Percentiles rank a stretch among this genome's conserved stretches.
Evolutionary conservation across 2,888 invertebrate species (phyloP).

Genomic region (Tetragonula carbonaria): DNA sequence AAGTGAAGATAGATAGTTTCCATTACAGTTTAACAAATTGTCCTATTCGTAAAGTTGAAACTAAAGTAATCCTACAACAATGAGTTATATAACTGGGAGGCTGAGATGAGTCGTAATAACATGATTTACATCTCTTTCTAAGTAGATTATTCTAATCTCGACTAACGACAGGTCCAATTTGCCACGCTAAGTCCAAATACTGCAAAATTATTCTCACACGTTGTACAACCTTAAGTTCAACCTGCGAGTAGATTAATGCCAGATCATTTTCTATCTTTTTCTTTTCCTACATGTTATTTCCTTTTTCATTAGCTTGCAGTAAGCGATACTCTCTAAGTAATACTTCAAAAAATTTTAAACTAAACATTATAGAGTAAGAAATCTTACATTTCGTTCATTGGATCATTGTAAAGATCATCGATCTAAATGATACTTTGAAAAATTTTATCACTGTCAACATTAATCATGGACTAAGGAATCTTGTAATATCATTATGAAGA

Average conservation of each 20-base stretch:
- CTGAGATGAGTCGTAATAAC: conserved; percentile 6
- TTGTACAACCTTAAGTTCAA: background rate
- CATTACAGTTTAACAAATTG: background rate
- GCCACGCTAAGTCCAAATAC: conserved; percentile 3
- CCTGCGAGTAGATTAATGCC: background rate
- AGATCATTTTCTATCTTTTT: background rate
- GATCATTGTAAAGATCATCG: too few species aligned
- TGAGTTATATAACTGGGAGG: background rate
- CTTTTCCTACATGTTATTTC: background rate
- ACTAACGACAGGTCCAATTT: conserved; percentile 28
- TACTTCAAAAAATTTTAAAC: background rate
- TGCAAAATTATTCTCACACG: background rate
- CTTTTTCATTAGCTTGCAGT: background rate
- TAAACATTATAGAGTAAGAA: too few species aligned
- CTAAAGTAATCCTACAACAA: background rate
- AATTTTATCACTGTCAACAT: background rate
- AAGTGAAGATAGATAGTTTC: background rate
- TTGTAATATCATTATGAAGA: background rate
- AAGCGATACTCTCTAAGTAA: background rate
- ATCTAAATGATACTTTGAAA: background rate
- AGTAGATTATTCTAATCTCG: conserved; percentile 31
- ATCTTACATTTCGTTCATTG: too few species aligned
- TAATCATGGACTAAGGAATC: background rate
- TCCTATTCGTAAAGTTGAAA: background rate
- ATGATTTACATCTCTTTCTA: conserved; percentile 13